Conservation (phyloP, 2,113 vertebrate species). For the Proteles cristata region DNA sequence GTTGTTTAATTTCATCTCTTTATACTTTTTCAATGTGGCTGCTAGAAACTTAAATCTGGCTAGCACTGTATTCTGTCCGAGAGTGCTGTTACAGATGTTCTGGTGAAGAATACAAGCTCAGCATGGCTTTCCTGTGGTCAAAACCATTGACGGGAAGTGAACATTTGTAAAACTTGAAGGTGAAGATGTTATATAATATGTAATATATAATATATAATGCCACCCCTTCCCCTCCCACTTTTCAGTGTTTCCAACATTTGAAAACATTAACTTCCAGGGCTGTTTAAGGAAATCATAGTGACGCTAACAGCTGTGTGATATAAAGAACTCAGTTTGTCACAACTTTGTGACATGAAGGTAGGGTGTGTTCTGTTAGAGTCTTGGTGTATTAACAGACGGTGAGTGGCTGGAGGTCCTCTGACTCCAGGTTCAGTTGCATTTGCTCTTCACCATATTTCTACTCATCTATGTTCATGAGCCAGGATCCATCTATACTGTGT, state of each 20-base stretch:
- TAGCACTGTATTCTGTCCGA: background rate
- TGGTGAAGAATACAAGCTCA: background rate
- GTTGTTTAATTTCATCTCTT: background rate
- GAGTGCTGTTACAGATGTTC: background rate
- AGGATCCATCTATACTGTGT: background rate
- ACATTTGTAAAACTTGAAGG: conserved; percentile 52
- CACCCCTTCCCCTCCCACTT: background rate
- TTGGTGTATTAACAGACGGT: background rate
- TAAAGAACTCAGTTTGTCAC: background rate
- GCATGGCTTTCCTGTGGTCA: background rate
- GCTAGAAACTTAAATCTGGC: background rate
- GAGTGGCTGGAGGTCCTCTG: background rate
- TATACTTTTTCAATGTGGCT: background rate
- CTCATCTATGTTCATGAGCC: background rate
- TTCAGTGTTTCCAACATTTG: background rate
- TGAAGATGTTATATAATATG: background rate
- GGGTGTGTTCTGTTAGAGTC: background rate
- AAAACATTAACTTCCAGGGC: conserved; percentile 1
- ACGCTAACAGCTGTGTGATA: background rate
- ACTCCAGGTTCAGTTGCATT: background rate
- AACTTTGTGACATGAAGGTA: background rate
- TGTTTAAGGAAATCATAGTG: background rate
- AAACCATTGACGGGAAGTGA: conserved; percentile 33
- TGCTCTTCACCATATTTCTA: background rate
- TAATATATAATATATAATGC: background rate